Evolutionary conservation across 2,113 vertebrate species (phyloP).

Genomic region (Phylloscopus whistleri): DNA sequence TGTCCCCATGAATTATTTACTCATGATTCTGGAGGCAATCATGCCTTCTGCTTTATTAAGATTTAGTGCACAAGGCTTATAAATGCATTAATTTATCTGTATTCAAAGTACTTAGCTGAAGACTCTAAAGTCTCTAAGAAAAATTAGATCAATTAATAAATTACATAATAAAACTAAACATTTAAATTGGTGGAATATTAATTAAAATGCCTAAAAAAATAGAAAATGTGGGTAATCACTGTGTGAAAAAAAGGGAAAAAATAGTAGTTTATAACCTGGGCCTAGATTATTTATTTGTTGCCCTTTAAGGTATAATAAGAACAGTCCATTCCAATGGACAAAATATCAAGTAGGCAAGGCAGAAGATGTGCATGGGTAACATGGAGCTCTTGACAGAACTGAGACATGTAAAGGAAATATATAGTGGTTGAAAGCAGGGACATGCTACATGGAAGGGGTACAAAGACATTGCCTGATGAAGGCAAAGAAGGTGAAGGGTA

Average conservation of each 20-base stretch:
- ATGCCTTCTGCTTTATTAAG: not conserved
- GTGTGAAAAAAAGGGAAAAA: not conserved
- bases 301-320: not conserved
- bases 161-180: not conserved
- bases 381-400: not conserved
- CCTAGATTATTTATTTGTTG: not conserved
- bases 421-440: not conserved
- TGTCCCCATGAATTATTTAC: not conserved
- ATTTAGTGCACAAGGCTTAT: not conserved
- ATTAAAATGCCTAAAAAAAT: not conserved
- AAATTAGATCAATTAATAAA: not conserved
- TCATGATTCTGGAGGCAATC: not conserved
- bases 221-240: not conserved
- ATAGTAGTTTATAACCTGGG: not conserved
- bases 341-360: not conserved
- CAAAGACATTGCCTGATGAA: not conserved
- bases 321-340: not conserved
- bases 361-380: not conserved
- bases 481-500: not conserved
- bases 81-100: not conserved
- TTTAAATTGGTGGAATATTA: not conserved
- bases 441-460: not conserved
- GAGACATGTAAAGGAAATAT: not conserved
- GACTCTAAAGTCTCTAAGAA: not conserved
- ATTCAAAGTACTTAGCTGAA: not conserved